Percentiles rank a stretch among this genome's conserved stretches.
Evolutionary conservation across 2,113 vertebrate genomes (phyloP).

Genomic region (Deroptyus accipitrinus): DNA sequence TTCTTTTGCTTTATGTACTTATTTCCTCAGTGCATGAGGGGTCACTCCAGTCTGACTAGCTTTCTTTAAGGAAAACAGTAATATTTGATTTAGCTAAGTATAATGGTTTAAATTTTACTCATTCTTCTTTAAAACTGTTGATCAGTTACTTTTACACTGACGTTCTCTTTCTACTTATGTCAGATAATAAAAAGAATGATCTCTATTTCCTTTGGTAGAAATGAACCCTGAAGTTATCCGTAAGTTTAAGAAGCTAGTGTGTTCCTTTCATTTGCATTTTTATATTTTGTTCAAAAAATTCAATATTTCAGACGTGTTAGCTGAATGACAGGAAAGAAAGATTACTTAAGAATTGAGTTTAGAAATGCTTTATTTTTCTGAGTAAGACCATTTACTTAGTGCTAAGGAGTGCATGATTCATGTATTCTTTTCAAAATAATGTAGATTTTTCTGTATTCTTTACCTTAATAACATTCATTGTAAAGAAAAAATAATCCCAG

Average conservation of each 20-base stretch:
- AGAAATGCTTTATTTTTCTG: slow-evolving; percentile 35
- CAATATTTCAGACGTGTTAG: neutral
- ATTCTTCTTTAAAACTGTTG: slow-evolving; percentile 6
- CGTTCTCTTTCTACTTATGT: neutral
- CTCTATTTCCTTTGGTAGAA: neutral
- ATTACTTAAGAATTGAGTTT: slow-evolving; percentile 19
- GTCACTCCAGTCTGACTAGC: neutral
- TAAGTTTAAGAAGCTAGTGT: neutral
- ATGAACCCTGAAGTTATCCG: neutral
- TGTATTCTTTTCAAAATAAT: slow-evolving; percentile 48
- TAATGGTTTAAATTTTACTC: neutral
- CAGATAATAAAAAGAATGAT: neutral
- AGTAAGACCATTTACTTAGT: slow-evolving; percentile 48
- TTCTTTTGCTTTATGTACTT: neutral
- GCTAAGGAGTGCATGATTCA: slow-evolving; percentile 25
- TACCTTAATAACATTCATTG: slow-evolving; percentile 77
- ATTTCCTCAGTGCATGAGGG: neutral
- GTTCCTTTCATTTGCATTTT: slow-evolving; percentile 38
- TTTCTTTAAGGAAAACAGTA: neutral
- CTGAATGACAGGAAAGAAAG: slow-evolving; percentile 21
- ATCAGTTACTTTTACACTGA: neutral
- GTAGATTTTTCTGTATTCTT: slow-evolving; percentile 60
- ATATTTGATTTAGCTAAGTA: neutral
- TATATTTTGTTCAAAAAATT: slow-evolving; percentile 23
- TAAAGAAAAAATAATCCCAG: slow-evolving; percentile 66